These are phyloP conservation scores for Lacanobia oleracea DNA, from an alignment of 2,888 invertebrate genomes.

Conservation along the genomic window DNA sequence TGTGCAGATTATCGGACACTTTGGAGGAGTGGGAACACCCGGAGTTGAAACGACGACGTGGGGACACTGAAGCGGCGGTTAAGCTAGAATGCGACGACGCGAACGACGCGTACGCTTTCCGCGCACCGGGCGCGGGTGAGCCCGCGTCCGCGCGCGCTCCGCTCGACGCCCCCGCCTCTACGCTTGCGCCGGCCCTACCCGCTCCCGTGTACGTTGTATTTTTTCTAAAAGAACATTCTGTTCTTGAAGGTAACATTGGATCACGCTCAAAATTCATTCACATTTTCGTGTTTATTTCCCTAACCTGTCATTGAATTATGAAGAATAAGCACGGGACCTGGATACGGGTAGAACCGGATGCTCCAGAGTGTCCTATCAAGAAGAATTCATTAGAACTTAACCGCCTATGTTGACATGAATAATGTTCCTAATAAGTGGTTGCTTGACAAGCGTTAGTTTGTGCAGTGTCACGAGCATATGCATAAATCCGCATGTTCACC, in stretches of 20 bases:
- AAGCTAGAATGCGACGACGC: constrained; percentile 94
- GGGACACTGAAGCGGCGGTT: constrained; percentile 92
- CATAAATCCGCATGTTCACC: constrained; percentile 71
- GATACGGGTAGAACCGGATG: constrained; percentile 51
- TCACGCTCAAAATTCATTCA: constrained; percentile 47
- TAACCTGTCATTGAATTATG: constrained; percentile 38
- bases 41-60: constrained; percentile 88
- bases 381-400: constrained; percentile 24
- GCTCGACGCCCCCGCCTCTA: constrained; percentile 63
- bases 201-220: constrained; percentile 74
- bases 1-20: constrained; percentile 87
- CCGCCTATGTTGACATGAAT: constrained; percentile 8
- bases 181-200: constrained; percentile 70
- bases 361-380: constrained; percentile 65
- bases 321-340: constrained; percentile 30
- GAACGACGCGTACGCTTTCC: constrained; percentile 93
- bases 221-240: constrained; percentile 51
- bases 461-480: constrained; percentile 65
- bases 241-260: constrained; percentile 57
- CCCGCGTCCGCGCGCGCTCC: constrained; percentile 68
- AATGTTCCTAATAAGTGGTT: constrained; percentile 29
- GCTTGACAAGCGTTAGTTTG: constrained; percentile 41
- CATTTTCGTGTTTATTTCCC: constrained; percentile 28
- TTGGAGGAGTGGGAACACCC: constrained; percentile 88
- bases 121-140: constrained; percentile 84